Conservation (phyloP, 2,888 invertebrate genomes). For the Mythimna lalbum region DNA sequence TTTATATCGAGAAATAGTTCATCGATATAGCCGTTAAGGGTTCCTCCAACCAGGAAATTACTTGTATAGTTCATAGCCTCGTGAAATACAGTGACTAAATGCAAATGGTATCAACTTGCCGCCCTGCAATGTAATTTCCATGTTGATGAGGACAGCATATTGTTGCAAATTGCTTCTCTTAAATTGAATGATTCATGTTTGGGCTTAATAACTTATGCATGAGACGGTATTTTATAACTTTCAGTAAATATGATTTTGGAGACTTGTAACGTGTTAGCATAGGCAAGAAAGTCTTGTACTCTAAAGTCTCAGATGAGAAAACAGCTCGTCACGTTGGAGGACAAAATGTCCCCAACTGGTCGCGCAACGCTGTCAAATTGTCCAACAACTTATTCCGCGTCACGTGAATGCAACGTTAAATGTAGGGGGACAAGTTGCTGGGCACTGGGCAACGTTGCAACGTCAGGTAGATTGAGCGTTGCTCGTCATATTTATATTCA, state of each 20-base stretch:
- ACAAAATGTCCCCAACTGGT: no score
- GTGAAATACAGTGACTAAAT: slow-evolving; percentile 31
- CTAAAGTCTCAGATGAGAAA: no score
- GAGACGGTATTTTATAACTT: not conserved
- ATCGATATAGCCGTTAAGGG: slow-evolving; percentile 10
- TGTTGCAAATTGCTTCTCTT: slow-evolving; percentile 19
- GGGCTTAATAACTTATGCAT: not conserved
- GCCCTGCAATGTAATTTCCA: slow-evolving; percentile 43
- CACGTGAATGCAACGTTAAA: no score
- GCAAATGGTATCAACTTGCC: slow-evolving; percentile 33
- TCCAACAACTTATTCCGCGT: no score
- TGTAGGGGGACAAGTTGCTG: no score
- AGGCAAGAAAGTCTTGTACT: no score
- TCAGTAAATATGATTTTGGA: not conserved
- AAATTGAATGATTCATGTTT: slow-evolving; percentile 7
- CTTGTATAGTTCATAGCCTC: slow-evolving; percentile 18
- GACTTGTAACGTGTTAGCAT: not conserved
- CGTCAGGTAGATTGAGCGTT: no score
- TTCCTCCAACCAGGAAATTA: slow-evolving; percentile 20
- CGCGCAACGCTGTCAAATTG: no score
- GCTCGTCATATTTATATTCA: not conserved
- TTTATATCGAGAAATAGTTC: slow-evolving; percentile 1
- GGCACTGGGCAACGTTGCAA: no score
- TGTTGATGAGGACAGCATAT: slow-evolving; percentile 35
- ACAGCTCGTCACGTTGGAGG: no score